Conservation (phyloP, 2,888 invertebrate species). For the Ochropleura plecta region DNA sequence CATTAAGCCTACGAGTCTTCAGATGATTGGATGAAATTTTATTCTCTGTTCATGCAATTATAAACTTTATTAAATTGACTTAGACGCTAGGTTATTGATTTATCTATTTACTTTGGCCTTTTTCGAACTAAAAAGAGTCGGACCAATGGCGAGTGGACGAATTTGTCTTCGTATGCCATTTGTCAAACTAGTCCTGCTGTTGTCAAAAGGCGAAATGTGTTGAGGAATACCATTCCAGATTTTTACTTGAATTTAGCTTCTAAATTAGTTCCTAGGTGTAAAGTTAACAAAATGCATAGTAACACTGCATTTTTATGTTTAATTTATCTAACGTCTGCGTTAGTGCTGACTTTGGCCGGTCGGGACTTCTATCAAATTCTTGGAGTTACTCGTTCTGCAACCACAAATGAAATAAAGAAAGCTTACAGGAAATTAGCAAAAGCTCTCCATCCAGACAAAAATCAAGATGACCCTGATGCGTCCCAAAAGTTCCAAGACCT, state of each 20-base stretch:
- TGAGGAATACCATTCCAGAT: slow-evolving; percentile 67
- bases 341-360: slow-evolving; percentile 90
- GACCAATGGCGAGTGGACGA: slow-evolving; percentile 84
- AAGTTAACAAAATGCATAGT: slow-evolving; percentile 80
- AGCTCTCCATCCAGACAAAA: slow-evolving; percentile 99
- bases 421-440: slow-evolving; percentile 98
- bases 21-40: slow-evolving; percentile 55
- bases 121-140: neutral
- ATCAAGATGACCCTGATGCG: slow-evolving; percentile 97
- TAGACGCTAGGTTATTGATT: neutral
- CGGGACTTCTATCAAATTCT: slow-evolving; percentile 98
- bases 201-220: slow-evolving; percentile 83
- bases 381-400: slow-evolving; percentile 96
- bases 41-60: slow-evolving; percentile 1
- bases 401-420: slow-evolving; percentile 98
- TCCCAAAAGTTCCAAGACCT: slow-evolving; percentile 98
- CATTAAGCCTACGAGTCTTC: slow-evolving; percentile 57
- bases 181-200: slow-evolving; percentile 75
- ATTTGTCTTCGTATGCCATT: slow-evolving; percentile 79
- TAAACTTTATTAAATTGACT: rapidly evolving
- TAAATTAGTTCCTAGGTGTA: slow-evolving; percentile 78
- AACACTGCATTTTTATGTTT: slow-evolving; percentile 81
- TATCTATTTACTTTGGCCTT: slow-evolving; percentile 14
- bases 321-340: slow-evolving; percentile 81
- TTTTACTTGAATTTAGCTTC: slow-evolving; percentile 69